phyloP scores from a whole-genome alignment of 2,888 invertebrate species.

The Erannis defoliaria region DNA sequence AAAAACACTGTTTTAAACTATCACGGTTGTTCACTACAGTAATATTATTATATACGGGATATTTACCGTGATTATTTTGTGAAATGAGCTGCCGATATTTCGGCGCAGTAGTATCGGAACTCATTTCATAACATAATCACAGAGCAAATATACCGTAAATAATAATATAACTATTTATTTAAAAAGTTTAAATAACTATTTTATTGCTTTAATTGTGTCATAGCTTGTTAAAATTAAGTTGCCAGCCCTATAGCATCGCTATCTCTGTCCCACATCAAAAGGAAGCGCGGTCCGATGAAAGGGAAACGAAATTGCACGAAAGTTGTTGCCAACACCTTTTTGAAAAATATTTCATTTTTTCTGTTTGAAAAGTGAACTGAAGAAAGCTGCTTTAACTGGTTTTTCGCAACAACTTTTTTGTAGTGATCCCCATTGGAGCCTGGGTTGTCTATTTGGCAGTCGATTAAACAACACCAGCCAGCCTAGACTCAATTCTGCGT shows the following conservation, averaged over 20 bases:
- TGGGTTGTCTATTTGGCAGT: neutral
- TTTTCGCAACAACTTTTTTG: neutral
- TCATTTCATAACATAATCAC: no score
- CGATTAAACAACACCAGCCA: neutral
- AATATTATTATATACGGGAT: no score
- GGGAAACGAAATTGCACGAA: slow-evolving; percentile 28
- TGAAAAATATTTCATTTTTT: slow-evolving; percentile 13
- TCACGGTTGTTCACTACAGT: no score
- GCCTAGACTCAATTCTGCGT: neutral
- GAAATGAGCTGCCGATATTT: no score
- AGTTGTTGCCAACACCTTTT: slow-evolving; percentile 20
- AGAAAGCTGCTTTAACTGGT: slow-evolving; percentile 18
- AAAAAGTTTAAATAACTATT: neutral
- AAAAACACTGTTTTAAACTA: no score
- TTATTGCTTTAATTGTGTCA: neutral
- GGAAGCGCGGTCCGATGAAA: slow-evolving; percentile 24
- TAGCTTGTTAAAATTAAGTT: neutral
- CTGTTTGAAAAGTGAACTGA: neutral
- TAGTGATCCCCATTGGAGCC: no score
- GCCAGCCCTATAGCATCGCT: slow-evolving; percentile 13
- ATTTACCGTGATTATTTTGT: no score
- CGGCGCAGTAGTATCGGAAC: no score
- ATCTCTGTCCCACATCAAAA: slow-evolving; percentile 29
- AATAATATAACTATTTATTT: no score
- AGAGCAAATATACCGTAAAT: no score